A percentile compares a stretch with the other conserved stretches of the same genome.
Conservation (phyloP, 2,888 invertebrate genomes). For the Drosophila setosimentum region DNA sequence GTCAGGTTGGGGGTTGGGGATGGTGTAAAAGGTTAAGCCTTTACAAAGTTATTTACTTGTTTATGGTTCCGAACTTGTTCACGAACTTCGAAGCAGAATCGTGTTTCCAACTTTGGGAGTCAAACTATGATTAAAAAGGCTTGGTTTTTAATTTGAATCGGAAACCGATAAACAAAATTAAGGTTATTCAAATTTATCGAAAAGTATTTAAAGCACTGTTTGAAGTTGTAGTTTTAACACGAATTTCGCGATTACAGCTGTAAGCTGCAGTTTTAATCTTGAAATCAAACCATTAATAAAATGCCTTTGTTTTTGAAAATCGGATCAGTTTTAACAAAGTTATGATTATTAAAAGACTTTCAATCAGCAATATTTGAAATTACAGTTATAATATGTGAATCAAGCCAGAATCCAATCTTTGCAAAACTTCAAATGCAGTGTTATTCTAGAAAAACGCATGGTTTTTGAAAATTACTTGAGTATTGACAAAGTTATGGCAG, state of each 20-base stretch:
- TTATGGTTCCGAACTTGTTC: accelerated
- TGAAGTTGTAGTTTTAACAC: neutral
- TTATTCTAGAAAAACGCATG: neutral
- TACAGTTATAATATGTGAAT: neutral
- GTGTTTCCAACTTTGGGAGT: neutral
- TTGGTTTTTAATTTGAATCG: too few relatives aligned
- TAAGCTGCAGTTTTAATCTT: neutral
- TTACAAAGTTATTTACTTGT: neutral
- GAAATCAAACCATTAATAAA: neutral
- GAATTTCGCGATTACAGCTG: neutral
- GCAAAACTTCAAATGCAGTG: neutral
- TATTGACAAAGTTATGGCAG: neutral
- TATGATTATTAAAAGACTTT: neutral
- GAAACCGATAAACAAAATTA: too few relatives aligned
- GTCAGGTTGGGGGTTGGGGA: neutral
- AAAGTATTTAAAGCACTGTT: neutral
- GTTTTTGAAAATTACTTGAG: neutral
- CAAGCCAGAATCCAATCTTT: neutral
- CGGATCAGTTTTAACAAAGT: neutral
- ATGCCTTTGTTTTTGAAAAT: neutral
- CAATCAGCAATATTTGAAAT: neutral
- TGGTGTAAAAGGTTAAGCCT: neutral
- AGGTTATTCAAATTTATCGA: too few relatives aligned
- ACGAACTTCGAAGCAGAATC: neutral
- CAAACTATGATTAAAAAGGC: neutral